These are phyloP conservation scores for Eclectus roratus DNA, from an alignment of 2,113 vertebrate species.

Conservation along the genomic window DNA sequence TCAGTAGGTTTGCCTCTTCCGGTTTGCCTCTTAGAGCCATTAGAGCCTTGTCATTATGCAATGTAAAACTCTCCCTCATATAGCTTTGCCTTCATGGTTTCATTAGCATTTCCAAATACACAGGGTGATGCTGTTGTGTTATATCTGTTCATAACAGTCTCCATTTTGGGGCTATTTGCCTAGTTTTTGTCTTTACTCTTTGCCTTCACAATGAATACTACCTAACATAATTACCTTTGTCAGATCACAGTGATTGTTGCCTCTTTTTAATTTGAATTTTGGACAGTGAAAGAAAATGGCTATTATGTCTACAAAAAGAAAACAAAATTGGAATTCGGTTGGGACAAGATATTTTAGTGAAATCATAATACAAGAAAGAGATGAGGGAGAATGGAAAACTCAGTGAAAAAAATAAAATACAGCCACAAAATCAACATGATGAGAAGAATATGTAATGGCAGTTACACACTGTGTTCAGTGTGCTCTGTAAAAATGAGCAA, in stretches of 20 bases:
- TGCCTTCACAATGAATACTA: background rate
- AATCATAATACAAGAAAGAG: background rate
- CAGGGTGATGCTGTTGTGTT: background rate
- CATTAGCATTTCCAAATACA: background rate
- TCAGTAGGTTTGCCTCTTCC: background rate
- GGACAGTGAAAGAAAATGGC: background rate
- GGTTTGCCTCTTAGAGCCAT: background rate
- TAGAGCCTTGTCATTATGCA: background rate
- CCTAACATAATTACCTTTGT: background rate
- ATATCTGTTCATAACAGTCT: background rate
- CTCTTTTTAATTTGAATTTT: conserved; percentile 1
- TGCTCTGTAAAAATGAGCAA: conserved; percentile 1
- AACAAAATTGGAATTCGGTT: background rate
- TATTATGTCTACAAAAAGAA: background rate
- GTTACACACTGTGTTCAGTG: background rate
- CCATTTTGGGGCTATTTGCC: background rate
- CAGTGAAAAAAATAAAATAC: background rate
- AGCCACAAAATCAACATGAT: background rate
- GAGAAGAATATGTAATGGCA: background rate
- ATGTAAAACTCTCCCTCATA: background rate
- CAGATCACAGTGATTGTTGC: background rate
- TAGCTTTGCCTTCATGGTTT: background rate
- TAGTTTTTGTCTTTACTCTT: background rate
- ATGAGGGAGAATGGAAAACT: background rate
- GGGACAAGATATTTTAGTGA: background rate